These are phyloP conservation scores for Geotrypetes seraphini DNA, from an alignment of 2,797 vertebrate species.

Conservation along the genomic window DNA sequence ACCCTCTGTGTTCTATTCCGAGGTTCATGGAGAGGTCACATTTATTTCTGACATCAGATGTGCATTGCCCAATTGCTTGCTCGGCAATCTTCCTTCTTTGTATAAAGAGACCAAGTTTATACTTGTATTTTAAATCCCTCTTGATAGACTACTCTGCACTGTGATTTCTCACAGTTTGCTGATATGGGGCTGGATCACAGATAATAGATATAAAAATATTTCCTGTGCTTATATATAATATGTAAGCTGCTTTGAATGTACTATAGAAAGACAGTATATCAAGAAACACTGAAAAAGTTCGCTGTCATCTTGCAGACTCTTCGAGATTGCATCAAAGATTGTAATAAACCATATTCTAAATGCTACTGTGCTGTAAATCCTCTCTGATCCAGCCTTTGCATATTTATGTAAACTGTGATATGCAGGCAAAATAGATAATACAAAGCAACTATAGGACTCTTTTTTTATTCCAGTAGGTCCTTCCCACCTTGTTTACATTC, in stretches of 20 bases:
- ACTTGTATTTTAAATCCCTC: no score
- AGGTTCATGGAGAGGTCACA: constrained; percentile 19
- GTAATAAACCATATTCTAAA: constrained; percentile 45
- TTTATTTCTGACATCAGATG: not conserved
- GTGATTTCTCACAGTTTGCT: no score
- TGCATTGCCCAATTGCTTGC: not conserved
- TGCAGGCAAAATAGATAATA: constrained; percentile 49
- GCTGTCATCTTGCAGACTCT: constrained; percentile 15
- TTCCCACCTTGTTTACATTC: constrained; percentile 28
- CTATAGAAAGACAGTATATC: no score
- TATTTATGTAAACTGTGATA: constrained; percentile 59
- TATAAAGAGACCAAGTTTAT: not conserved
- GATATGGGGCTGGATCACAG: no score
- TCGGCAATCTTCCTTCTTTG: not conserved
- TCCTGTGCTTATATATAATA: no score
- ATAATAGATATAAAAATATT: no score
- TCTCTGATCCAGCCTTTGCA: constrained; percentile 54
- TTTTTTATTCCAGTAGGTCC: constrained; percentile 14
- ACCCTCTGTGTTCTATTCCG: constrained; percentile 7
- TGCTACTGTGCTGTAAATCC: constrained; percentile 53
- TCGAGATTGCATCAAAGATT: constrained; percentile 45
- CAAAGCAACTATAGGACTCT: constrained; percentile 35
- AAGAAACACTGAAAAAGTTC: no score
- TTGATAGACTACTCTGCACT: no score
- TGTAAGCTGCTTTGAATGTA: no score